These are phyloP conservation scores for Caenorhabditis sp. DNA, from an alignment of 2,888 invertebrate genomes.

Conservation along the genomic window DNA sequence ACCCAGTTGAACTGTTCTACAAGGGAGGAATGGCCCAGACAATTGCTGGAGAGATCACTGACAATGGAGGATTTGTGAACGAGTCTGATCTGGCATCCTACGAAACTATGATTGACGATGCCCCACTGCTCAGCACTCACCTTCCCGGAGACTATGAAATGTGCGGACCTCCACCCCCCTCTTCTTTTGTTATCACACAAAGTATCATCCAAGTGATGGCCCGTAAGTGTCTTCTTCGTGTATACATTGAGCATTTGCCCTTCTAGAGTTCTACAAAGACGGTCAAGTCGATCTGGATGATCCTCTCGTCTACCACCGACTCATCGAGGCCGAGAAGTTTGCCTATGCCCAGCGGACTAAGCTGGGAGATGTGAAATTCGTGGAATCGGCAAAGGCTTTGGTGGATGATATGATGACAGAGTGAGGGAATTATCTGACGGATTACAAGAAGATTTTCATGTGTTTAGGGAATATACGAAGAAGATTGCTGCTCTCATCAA, in stretches of 20 bases:
- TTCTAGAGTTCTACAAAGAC: conserved; percentile 77
- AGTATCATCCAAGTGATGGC: conserved; percentile 90
- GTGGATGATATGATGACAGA: conserved; percentile 87
- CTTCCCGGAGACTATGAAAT: conserved; percentile 86
- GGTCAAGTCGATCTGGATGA: conserved; percentile 77
- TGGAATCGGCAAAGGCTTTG: conserved; percentile 88
- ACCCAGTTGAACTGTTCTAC: conserved; percentile 82
- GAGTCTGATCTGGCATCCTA: conserved; percentile 77
- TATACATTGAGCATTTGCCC: background rate
- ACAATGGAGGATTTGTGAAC: conserved; percentile 74
- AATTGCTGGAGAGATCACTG: conserved; percentile 81
- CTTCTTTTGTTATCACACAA: conserved; percentile 90
- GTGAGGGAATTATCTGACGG: conserved; percentile 17
- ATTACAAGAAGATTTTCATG: background rate
- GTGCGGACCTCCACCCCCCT: conserved; percentile 91
- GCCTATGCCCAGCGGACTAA: conserved; percentile 88
- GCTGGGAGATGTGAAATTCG: conserved; percentile 88
- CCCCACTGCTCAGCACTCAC: conserved; percentile 69
- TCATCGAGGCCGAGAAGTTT: conserved; percentile 93
- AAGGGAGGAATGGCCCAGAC: conserved; percentile 82
- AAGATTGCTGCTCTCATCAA: conserved; percentile 74
- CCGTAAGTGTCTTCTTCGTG: conserved; percentile 80
- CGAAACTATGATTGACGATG: conserved; percentile 76
- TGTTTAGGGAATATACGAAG: conserved; percentile 69
- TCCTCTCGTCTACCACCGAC: conserved; percentile 89